Conservation (phyloP, 2,888 invertebrate species). For the Eucera pruinosa region DNA sequence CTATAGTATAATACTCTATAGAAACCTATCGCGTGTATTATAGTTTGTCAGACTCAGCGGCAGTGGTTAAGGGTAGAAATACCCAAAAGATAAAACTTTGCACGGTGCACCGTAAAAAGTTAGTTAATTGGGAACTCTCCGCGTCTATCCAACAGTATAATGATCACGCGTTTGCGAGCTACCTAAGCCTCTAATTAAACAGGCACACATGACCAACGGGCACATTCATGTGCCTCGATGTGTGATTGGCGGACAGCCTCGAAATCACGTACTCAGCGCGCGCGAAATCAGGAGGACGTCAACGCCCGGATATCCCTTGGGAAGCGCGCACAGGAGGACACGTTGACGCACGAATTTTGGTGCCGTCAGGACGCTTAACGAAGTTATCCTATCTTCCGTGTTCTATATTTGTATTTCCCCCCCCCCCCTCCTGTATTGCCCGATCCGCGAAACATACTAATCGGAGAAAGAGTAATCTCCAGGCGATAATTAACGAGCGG, state of each 20-base stretch:
- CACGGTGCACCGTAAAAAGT: no score
- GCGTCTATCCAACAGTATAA: background rate
- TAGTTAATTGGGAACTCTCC: no score
- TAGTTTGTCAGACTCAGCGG: no score
- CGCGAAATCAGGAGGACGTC: conserved; percentile 25
- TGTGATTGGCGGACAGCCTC: conserved; percentile 34
- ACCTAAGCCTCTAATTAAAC: conserved; percentile 40
- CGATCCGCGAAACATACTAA: background rate
- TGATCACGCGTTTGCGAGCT: conserved; percentile 24
- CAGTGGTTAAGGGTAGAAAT: no score
- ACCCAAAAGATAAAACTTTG: no score
- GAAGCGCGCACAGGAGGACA: conserved; percentile 26
- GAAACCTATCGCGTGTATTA: no score
- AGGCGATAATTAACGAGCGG: conserved; percentile 49
- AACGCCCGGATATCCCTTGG: conserved; percentile 31
- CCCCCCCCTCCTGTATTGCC: background rate
- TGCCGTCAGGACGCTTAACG: conserved; percentile 10
- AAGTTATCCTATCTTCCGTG: background rate
- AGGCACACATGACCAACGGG: conserved; percentile 4
- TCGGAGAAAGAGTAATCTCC: conserved; percentile 15
- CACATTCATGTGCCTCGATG: conserved; percentile 53
- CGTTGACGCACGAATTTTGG: conserved; percentile 37
- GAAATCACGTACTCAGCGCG: conserved; percentile 59
- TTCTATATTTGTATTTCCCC: background rate
- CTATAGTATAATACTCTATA: no score